phyloP scores from a whole-genome alignment of 2,113 vertebrate genomes.

The Heterotilapia buettikoferi region DNA sequence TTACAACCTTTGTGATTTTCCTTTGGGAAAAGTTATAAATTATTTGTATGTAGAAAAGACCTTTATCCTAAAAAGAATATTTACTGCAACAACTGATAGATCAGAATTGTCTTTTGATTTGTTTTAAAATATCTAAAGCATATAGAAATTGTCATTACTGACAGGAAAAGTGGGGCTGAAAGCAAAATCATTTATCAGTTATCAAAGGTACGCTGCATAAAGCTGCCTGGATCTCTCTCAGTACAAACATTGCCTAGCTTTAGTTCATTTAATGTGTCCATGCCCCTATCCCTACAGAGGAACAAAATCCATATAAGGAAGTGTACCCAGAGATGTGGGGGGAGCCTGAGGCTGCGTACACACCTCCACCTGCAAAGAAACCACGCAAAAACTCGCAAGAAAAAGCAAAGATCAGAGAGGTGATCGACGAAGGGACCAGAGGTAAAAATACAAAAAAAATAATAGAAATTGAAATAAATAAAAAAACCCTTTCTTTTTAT shows the following conservation, averaged over 20 bases:
- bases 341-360: constrained; percentile 89
- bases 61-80: neutral
- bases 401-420: constrained; percentile 96
- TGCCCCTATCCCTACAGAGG: constrained; percentile 71
- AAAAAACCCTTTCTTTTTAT: rapidly evolving
- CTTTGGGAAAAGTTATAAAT: neutral
- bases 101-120: neutral
- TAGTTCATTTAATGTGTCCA: neutral
- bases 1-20: neutral
- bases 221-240: neutral
- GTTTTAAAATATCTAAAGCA: neutral
- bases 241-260: neutral
- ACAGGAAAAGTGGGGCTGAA: neutral
- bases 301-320: constrained; percentile 93
- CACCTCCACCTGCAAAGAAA: constrained; percentile 91
- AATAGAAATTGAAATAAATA: neutral
- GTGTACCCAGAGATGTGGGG: constrained; percentile 96
- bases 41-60: neutral
- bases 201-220: neutral
- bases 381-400: constrained; percentile 89
- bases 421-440: constrained; percentile 95
- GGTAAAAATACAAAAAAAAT: constrained; percentile 65
- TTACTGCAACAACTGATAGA: neutral
- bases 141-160: neutral
- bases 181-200: neutral